These are phyloP conservation scores for Echinometra lucunter DNA, from an alignment of 53 echinoderm and acorn worm genomes.

Conservation along the genomic window DNA sequence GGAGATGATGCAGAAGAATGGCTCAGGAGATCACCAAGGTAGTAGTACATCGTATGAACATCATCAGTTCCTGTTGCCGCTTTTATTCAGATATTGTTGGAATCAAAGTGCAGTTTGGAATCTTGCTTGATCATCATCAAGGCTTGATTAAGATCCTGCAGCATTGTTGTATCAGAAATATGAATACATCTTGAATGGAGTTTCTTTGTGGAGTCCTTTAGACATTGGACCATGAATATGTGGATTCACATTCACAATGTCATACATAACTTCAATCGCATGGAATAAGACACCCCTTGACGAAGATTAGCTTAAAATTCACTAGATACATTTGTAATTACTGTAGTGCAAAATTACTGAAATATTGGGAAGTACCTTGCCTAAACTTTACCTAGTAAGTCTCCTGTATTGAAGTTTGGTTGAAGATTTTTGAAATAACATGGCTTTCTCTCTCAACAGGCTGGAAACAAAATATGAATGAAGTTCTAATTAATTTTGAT, in stretches of 20 bases:
- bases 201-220: too few species aligned
- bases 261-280: not conserved
- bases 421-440: too few species aligned
- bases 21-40: conserved; percentile 49
- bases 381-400: too few species aligned
- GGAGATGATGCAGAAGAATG: conserved; percentile 49
- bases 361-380: too few species aligned
- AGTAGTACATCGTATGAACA: not conserved
- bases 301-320: too few species aligned
- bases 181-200: not conserved
- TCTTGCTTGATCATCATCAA: not conserved
- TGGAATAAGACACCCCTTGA: not conserved
- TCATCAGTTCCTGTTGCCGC: not conserved
- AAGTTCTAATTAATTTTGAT: not conserved
- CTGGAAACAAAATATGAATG: not conserved
- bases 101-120: not conserved
- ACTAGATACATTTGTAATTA: too few species aligned
- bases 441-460: not conserved
- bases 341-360: too few species aligned
- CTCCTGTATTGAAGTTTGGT: too few species aligned
- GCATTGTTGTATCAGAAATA: not conserved
- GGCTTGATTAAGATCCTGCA: not conserved
- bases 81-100: not conserved
- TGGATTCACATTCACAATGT: too few species aligned
- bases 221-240: too few species aligned